These are phyloP conservation scores for Eilema depressum DNA, from an alignment of 2,888 invertebrate genomes.

Conservation along the genomic window DNA sequence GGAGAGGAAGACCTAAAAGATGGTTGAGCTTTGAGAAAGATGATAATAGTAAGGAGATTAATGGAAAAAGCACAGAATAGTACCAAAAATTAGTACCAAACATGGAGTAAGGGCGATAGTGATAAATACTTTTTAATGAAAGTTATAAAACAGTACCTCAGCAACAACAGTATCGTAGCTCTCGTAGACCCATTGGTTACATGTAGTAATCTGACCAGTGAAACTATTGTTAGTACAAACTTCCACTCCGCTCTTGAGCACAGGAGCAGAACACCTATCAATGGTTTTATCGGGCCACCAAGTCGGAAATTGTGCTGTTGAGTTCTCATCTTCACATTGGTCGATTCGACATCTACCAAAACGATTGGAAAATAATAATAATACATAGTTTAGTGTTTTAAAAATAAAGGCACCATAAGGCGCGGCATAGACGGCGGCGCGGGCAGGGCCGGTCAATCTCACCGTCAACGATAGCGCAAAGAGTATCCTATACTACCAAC, in stretches of 20 bases:
- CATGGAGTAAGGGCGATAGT: too few relatives aligned
- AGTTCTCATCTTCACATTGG: conserved; percentile 63
- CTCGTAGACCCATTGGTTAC: conserved; percentile 74
- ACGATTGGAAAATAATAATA: background rate
- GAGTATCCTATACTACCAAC: too few relatives aligned
- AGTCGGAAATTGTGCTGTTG: conserved; percentile 40
- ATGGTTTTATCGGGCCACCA: conserved; percentile 72
- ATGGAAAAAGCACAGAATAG: too few relatives aligned
- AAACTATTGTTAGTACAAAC: conserved; percentile 64
- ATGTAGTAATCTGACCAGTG: conserved; percentile 50
- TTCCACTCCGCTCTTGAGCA: conserved; percentile 46
- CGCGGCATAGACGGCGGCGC: too few relatives aligned
- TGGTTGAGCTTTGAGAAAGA: too few relatives aligned
- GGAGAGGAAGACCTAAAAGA: too few relatives aligned
- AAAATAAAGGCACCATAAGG: too few relatives aligned
- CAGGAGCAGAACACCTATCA: conserved; percentile 65
- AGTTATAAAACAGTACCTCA: conserved; percentile 54
- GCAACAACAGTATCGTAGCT: conserved; percentile 69
- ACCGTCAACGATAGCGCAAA: too few relatives aligned
- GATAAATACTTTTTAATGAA: too few relatives aligned
- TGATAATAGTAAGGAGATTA: too few relatives aligned
- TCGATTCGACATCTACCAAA: conserved; percentile 66
- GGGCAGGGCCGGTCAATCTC: too few relatives aligned
- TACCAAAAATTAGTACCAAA: too few relatives aligned
- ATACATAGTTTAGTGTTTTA: background rate